These are phyloP conservation scores for Sparidentex hasta DNA, from an alignment of 2,797 vertebrate genomes.

Conservation along the genomic window DNA sequence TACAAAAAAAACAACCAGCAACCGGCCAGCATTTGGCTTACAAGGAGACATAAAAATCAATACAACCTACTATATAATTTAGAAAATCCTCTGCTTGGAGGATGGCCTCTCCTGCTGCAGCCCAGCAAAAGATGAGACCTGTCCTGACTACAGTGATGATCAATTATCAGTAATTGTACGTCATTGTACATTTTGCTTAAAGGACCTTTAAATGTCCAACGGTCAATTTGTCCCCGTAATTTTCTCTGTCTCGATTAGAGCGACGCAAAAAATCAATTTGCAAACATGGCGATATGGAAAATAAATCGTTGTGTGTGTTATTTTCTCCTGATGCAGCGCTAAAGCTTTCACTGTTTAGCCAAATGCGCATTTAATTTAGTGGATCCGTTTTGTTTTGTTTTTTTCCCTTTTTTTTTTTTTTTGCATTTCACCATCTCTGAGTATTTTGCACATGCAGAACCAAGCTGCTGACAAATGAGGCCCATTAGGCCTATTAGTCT, in stretches of 20 bases:
- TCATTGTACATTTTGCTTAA: background rate
- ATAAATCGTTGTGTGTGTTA: background rate
- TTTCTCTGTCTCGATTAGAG: background rate
- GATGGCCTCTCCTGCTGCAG: background rate
- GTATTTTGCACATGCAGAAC: slow-evolving; percentile 45
- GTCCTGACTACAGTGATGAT: background rate
- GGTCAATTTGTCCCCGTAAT: background rate
- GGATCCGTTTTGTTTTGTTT: slow-evolving; percentile 14
- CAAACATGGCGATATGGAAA: background rate
- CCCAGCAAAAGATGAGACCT: background rate
- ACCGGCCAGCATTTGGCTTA: slow-evolving; percentile 15
- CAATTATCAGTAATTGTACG: background rate
- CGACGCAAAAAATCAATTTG: background rate
- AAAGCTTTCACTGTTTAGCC: slow-evolving; percentile 18
- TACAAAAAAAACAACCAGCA: background rate
- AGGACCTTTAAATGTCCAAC: background rate
- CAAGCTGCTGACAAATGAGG: slow-evolving; percentile 64
- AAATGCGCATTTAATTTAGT: slow-evolving; percentile 38
- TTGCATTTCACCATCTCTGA: slow-evolving; percentile 32
- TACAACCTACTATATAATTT: background rate
- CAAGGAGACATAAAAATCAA: slow-evolving; percentile 25
- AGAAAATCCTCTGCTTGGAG: background rate
- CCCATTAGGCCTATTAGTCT: slow-evolving; percentile 68
- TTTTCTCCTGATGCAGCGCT: background rate
- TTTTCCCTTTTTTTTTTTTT: slow-evolving; percentile 31